Evolutionary conservation across 2,888 invertebrate genomes (phyloP), one percentile per base, ranked within the genome.

Genomic region (Cheilosia vernalis): DNA sequence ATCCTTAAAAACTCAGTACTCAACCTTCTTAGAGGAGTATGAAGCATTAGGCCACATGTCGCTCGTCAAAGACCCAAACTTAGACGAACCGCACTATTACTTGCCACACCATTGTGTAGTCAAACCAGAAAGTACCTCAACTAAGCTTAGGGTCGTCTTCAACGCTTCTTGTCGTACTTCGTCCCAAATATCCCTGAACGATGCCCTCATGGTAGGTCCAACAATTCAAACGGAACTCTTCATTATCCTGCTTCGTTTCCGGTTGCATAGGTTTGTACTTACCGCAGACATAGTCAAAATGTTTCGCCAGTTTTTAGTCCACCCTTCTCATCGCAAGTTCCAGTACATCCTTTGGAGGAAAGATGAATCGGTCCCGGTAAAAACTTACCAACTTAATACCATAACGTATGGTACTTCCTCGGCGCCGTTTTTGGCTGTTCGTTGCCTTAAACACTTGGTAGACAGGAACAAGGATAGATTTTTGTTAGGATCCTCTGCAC

Each of bases 231-330:
- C 60, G 4, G 77, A 87, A 13, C 30, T 79, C 0, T 66, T 66
- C 4, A 72, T 24, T 9, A 49, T 76, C 7, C 40, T 85, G 4
- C 80, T 81, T 49, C 76, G 67, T 1, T 87, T 88, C 74, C 78
- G 87, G 0, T 42, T 76, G 0, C 47, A 85, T 78, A 53, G 40
- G 24, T 74, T 58, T 37, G 56, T 58, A 0, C 42, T 76, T 13
- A 76, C 64, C 5, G 70, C 77, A 4, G 87, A 87, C 42, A 81
- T 87, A 15, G 73, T 69, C 6, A 81, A 88, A 53, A 87, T 87
- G 79, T 84, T 81, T 21, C 78, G 81, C 7, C 64, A 81, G 42
- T 61, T 87, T 10, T 13, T 56, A 10, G 40, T 87, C 1, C 60
- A 64, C 17, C 77, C 80, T 21, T 49, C 33, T 21, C 58, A 86